Conservation (phyloP, 2,113 vertebrate genomes). For the Patagioenas fasciata region DNA sequence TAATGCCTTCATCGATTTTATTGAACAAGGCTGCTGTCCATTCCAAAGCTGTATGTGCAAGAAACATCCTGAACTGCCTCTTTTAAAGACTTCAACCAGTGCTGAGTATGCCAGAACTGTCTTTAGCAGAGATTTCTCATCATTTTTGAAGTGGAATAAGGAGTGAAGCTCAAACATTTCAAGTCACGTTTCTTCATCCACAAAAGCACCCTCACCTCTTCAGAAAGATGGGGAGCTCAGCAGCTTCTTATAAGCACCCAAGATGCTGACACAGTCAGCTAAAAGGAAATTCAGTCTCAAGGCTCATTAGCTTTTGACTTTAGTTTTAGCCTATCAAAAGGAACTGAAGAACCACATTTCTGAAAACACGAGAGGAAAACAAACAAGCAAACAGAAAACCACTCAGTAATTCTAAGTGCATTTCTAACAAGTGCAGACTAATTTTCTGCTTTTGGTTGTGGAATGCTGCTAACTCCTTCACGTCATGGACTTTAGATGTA, state of each 20-base stretch:
- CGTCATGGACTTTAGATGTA: neutral
- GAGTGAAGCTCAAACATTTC: neutral
- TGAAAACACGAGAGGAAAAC: neutral
- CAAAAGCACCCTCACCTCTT: neutral
- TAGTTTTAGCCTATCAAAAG: neutral
- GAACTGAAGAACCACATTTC: neutral
- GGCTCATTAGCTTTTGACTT: neutral
- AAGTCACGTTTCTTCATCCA: neutral
- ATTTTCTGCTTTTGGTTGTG: neutral
- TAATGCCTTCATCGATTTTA: slow-evolving; percentile 8
- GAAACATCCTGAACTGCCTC: neutral
- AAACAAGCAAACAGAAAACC: neutral
- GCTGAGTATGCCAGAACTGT: neutral
- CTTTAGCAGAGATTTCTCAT: neutral
- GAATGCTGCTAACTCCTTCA: neutral
- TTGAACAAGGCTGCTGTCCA: neutral
- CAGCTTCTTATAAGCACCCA: neutral
- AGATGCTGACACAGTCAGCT: neutral
- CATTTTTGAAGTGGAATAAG: neutral
- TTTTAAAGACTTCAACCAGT: neutral
- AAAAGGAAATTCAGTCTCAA: neutral
- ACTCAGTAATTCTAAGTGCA: neutral
- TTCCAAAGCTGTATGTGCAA: neutral
- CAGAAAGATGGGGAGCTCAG: neutral
- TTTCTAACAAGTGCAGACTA: neutral